Conservation (phyloP, 2,797 vertebrate genomes). For the Mareca penelope region DNA sequence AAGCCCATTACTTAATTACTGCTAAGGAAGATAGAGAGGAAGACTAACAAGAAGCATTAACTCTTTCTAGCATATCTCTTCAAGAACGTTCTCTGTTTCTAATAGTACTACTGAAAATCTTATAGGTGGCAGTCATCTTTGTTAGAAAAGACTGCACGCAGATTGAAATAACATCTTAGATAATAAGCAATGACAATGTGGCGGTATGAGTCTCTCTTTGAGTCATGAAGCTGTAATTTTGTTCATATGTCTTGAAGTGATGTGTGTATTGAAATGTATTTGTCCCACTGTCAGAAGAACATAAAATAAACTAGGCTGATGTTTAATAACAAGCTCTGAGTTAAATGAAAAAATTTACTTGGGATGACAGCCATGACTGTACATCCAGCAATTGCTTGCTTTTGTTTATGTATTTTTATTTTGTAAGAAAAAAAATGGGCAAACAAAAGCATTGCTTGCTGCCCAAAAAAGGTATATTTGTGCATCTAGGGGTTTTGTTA, state of each 20-base stretch:
- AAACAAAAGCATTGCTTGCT: not conserved
- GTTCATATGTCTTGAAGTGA: not conserved
- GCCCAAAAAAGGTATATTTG: not conserved
- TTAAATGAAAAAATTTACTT: not conserved
- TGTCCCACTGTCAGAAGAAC: not conserved
- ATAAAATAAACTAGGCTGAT: not conserved
- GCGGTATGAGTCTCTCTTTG: not conserved
- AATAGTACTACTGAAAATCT: not conserved
- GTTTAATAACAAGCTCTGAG: not conserved
- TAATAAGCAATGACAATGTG: not conserved
- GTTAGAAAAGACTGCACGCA: not conserved
- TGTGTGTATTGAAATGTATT: not conserved
- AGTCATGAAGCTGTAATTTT: not conserved
- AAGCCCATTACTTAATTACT: not conserved
- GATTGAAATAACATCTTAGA: not conserved
- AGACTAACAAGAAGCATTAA: not conserved
- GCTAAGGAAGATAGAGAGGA: not conserved
- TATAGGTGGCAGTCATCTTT: not conserved
- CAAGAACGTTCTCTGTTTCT: not conserved
- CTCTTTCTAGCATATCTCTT: not conserved
- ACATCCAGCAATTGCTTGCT: not conserved
- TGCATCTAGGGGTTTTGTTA: not conserved
- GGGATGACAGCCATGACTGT: not conserved
- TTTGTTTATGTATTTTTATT: too few relatives aligned
- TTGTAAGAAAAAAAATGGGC: not conserved